phyloP scores from a whole-genome alignment of 2,797 vertebrate genomes.

The Pangasius macronema region DNA sequence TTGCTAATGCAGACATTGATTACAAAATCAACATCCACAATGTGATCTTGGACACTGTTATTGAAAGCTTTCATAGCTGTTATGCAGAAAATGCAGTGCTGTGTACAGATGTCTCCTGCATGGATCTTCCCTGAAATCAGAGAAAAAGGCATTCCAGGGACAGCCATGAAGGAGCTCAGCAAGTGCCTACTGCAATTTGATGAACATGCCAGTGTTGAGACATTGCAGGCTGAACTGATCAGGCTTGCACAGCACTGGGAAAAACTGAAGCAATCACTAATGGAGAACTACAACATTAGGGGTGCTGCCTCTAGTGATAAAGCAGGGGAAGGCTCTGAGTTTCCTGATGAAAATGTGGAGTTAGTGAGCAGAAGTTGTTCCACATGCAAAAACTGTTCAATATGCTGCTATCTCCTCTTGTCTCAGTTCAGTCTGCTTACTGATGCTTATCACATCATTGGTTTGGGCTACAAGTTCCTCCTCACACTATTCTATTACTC shows the following conservation, averaged over 20 bases:
- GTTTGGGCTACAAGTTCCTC: no score
- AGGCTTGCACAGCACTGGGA: neutral
- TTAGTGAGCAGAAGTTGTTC: no score
- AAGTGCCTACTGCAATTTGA: neutral
- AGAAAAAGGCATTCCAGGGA: neutral
- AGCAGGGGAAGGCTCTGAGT: no score
- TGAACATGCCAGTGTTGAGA: neutral
- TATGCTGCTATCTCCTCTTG: no score
- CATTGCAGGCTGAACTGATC: neutral
- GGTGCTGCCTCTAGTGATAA: no score
- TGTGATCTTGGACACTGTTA: slow-evolving; percentile 19
- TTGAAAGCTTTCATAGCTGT: no score
- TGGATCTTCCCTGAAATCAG: neutral
- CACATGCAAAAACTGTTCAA: no score
- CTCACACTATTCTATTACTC: no score
- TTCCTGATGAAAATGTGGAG: no score
- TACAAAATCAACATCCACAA: slow-evolving; percentile 24
- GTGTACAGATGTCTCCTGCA: neutral
- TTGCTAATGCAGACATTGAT: slow-evolving; percentile 31
- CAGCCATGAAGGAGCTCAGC: neutral
- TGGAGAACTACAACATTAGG: neutral
- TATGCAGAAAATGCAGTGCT: no score
- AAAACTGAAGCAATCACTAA: neutral
- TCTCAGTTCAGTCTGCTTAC: no score
- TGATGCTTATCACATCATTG: no score